phyloP scores from a whole-genome alignment of 2,797 vertebrate genomes.

The Distichodus sexfasciatus region DNA sequence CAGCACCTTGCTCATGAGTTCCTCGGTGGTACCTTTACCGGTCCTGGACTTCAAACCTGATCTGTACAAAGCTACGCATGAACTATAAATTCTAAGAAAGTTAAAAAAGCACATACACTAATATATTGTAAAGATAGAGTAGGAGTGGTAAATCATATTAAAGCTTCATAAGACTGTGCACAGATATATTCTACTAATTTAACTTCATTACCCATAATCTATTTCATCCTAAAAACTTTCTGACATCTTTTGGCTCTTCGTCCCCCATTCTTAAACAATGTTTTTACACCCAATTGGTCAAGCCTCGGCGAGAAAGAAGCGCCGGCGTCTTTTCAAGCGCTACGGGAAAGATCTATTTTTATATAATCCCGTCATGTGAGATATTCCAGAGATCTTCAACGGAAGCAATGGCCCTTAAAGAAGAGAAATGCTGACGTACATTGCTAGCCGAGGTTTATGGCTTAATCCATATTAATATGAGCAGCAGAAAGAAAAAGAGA shows the following conservation, averaged over 20 bases:
- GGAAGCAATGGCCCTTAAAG: constrained; percentile 37
- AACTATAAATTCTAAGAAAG: too few relatives aligned
- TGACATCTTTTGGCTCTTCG: not conserved
- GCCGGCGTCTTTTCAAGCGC: not conserved
- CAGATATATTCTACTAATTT: too few relatives aligned
- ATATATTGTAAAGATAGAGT: too few relatives aligned
- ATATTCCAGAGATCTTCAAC: constrained; percentile 39
- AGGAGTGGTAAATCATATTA: too few relatives aligned
- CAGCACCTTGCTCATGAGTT: too few relatives aligned
- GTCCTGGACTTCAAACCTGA: too few relatives aligned
- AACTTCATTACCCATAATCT: too few relatives aligned
- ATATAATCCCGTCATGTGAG: constrained; percentile 46
- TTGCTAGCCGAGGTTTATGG: constrained; percentile 68
- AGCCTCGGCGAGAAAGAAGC: not conserved
- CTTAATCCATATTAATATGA: constrained; percentile 71
- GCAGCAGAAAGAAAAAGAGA: constrained; percentile 64
- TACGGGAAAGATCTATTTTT: constrained; percentile 41
- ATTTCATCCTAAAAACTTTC: not conserved
- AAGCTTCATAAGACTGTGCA: too few relatives aligned
- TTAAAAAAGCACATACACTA: too few relatives aligned
- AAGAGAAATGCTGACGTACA: constrained; percentile 58
- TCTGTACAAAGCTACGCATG: too few relatives aligned
- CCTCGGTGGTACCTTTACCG: too few relatives aligned
- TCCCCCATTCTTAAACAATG: not conserved
- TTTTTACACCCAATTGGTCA: not conserved